These are phyloP conservation scores for Heliocidaris tuberculata DNA, from an alignment of 35 echinoderm and acorn worm genomes.

Conservation along the genomic window DNA sequence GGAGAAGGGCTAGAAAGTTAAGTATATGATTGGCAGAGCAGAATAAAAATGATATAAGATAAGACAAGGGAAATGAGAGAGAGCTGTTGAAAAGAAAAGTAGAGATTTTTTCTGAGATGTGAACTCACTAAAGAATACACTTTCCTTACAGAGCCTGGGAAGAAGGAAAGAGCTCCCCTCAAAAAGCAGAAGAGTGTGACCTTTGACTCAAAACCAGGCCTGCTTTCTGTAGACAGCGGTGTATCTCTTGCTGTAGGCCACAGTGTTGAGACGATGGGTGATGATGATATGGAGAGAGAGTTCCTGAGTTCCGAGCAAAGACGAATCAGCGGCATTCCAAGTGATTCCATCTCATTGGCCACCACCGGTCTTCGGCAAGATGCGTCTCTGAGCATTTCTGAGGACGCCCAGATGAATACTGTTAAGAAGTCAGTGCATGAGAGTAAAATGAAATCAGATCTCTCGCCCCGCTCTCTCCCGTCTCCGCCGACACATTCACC, in stretches of 20 bases:
- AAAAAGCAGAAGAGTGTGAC: slow-evolving; percentile 45
- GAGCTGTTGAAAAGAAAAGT: not conserved
- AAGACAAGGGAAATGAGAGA: not conserved
- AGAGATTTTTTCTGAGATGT: not conserved
- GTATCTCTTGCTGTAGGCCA: not conserved
- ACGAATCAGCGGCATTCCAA: not conserved
- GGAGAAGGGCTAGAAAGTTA: not conserved
- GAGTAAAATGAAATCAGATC: not conserved
- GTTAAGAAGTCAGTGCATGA: not conserved
- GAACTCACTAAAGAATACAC: not conserved
- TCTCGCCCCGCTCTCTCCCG: not conserved
- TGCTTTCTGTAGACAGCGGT: not conserved
- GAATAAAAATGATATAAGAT: not conserved
- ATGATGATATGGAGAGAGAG: slow-evolving; percentile 28
- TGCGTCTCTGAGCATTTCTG: not conserved
- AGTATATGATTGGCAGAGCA: not conserved
- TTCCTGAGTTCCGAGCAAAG: not conserved
- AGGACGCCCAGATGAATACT: not conserved
- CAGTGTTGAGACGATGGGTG: not conserved
- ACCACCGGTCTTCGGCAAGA: not conserved
- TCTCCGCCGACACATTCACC: slow-evolving; percentile 20
- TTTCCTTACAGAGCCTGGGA: not conserved
- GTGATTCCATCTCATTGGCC: not conserved
- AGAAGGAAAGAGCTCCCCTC: not conserved
- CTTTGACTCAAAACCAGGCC: not conserved